phyloP scores from a whole-genome alignment of 1,140 invertebrate species.

The Charaxes varanes region DNA sequence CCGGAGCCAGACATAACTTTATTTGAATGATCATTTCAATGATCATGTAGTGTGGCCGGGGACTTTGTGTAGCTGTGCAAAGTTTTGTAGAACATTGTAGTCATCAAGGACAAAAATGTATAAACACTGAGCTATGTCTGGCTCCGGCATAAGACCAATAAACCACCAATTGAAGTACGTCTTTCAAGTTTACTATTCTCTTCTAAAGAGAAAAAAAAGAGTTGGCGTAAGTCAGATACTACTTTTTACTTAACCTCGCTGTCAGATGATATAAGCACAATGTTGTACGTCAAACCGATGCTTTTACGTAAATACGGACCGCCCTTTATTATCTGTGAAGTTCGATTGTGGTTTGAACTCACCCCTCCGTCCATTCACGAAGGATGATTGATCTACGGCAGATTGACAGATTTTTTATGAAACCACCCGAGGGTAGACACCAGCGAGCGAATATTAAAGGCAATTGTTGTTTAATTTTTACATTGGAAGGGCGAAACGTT shows the following conservation, averaged over 20 bases:
- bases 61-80: too few species aligned
- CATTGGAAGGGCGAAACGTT: slow-evolving; percentile 63
- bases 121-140: too few species aligned
- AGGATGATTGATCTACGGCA: slow-evolving; percentile 70
- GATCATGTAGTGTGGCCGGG: too few species aligned
- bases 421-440: slow-evolving; percentile 59
- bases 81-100: too few species aligned
- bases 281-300: slow-evolving; percentile 64
- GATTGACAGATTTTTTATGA: slow-evolving; percentile 72
- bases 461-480: slow-evolving; percentile 74
- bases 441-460: slow-evolving; percentile 69
- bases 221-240: too few species aligned
- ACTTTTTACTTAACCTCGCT: slow-evolving; percentile 39
- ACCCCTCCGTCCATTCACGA: slow-evolving; percentile 60
- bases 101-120: too few species aligned
- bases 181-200: too few species aligned
- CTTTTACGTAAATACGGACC: slow-evolving; percentile 69
- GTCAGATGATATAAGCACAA: slow-evolving; percentile 47
- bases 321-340: slow-evolving; percentile 64
- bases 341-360: slow-evolving; percentile 55
- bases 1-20: too few species aligned
- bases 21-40: too few species aligned
- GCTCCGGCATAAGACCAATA: too few species aligned
- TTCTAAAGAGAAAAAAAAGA: too few species aligned
- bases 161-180: too few species aligned